Evolutionary conservation across 2,888 invertebrate species (phyloP), one percentile per base, ranked within the genome.

Genomic region (Tachystola acroxantha): DNA sequence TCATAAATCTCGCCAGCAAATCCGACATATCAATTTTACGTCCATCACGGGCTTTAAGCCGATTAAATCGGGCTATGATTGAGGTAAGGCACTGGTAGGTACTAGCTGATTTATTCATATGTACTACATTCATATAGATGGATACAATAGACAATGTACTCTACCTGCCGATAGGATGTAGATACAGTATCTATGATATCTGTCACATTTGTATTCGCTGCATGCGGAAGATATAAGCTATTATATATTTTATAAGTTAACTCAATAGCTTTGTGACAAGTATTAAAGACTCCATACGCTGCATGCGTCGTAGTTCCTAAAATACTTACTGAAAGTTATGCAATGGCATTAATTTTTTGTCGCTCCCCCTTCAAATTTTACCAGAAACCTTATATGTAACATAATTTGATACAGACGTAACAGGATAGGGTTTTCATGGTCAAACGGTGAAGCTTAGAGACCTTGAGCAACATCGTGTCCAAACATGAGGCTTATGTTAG

Each of bases 341-440:
- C 37, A 40, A 42, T 39, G 43, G 24, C 37, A 35, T 16, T 31
- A 36, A 45, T 41, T 38, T 34, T 43, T 35, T 36, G 31, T 33
- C 16, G 16, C 19, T 26, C 35, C 24, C 32, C 34, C 37, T 36
- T n/a, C n/a, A 30, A 39, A 39, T 36, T 27, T 32, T 45, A 44
- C 43, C 46, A 53, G 64, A 65, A 68, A 61, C 65, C 64, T 35
- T 65, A 50, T 50, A n/a, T n/a, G n/a, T n/a, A 50, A 55, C 46
- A 51, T 57, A 64, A 73, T 59, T 60, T 53, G 60, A 69, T 64
- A 64, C 55, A 36, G 32, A 33, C 48, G 59, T 58, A 60, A 65
- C 52, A 53, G 53, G 62, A 64, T 64, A 55, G 56, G 52, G 51
- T 65, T 72, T 76, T 77, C 75, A 79, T 56, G 79, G 80, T 72